Evolutionary conservation across 64 coral and sea anemone species (phyloP).

Genomic region (Pachyseris speciosa): DNA sequence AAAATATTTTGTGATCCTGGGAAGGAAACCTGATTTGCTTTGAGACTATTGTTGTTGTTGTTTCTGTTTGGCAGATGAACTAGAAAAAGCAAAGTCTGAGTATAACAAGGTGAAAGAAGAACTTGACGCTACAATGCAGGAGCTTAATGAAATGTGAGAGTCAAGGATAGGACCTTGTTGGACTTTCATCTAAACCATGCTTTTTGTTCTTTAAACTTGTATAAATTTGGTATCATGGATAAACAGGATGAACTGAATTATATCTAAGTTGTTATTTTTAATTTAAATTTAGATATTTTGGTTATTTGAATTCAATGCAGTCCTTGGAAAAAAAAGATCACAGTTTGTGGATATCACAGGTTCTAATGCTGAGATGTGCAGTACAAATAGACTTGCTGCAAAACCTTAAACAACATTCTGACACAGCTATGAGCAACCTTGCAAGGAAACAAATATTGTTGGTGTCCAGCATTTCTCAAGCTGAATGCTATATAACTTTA

Average conservation of each 20-base stretch:
- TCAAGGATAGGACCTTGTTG: neutral
- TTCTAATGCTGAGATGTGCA: too few relatives aligned
- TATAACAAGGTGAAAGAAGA: conserved; percentile 84
- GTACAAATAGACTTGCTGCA: too few relatives aligned
- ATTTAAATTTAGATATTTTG: neutral
- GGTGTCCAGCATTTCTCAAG: too few relatives aligned
- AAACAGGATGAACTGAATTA: neutral
- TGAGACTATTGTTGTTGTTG: neutral
- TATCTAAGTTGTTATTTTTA: neutral
- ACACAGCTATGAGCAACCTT: too few relatives aligned
- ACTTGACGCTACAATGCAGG: conserved; percentile 82
- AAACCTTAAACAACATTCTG: too few relatives aligned
- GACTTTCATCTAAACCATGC: neutral
- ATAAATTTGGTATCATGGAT: neutral
- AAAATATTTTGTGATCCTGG: too few relatives aligned
- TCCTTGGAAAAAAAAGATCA: too few relatives aligned
- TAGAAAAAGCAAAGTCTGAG: conserved; percentile 72
- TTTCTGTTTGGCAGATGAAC: conserved; percentile 65
- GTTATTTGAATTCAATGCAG: too few relatives aligned
- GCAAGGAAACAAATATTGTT: too few relatives aligned
- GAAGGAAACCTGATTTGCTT: too few relatives aligned
- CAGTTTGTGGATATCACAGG: too few relatives aligned
- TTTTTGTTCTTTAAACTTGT: neutral
- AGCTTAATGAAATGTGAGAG: conserved; percentile 73
- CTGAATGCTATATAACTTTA: too few relatives aligned